Base-by-base conservation (phyloP, 2,113 vertebrate genomes). In the Apistogramma diplotaenia region DNA sequence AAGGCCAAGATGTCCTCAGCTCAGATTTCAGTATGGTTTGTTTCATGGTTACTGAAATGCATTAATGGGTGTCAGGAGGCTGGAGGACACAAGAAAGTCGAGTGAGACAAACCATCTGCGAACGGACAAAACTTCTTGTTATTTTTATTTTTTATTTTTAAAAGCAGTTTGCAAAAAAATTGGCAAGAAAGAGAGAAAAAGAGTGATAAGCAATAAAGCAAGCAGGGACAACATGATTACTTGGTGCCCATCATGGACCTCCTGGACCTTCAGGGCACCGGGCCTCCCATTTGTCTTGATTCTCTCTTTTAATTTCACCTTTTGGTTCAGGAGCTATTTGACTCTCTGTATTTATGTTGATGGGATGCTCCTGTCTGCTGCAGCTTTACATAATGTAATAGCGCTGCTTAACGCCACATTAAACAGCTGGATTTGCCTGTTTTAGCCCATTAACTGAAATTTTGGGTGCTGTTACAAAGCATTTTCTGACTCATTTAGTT, bases 321-420 rank as follows among this genome's bases (percentile, higher is more conserved):
- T 43, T 51, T 61, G 4, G 43, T n/a, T 16, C 11, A 11, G 23
- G 25, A 49, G n/a, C 62, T 29, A 81, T 74, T 51, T 49, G 25
- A 62, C 43, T 54, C 58, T 18, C 51, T 65, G 0, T 25, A 62
- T 60, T 67, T n/a, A 43, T 55, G 43, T 19, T 3, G 7, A 16
- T 33, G 54, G 8, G 27, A 73, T 4, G 13, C 46, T 49, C 18
- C 29, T 53, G 8, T 81, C 12, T 74, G 1, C 16, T 23, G 29
- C 49, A 79, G 59, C 33, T n/a, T 75, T 21, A 25, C n/a, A 37
- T 49, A 21, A 71, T 77, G 40, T 54, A 60, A 77, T 55, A 4
- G 9, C 46, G 19, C 53, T 51, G 21, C 27, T 35, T 82, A 76
- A 85, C 72, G 58, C 53, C 33, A 80, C 59, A 71, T 83, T 74